Evolutionary conservation across 2,113 vertebrate species (phyloP), one percentile per base, ranked within the genome.

Genomic region (Pomatostomus ruficeps): DNA sequence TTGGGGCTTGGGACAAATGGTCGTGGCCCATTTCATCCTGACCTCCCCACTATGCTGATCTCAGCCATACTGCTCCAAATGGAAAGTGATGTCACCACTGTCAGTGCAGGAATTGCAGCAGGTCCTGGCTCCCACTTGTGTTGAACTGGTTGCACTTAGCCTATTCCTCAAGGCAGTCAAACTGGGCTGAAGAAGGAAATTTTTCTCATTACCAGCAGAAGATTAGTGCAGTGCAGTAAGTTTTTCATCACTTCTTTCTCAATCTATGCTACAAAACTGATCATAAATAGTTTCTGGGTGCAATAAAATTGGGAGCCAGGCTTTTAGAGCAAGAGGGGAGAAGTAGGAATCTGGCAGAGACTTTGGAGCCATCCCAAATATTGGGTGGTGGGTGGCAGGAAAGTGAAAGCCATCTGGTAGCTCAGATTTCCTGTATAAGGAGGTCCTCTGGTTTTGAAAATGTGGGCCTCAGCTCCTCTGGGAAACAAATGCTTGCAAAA

Each of bases 341-440:
- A 93, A 96, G 51, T 42, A 59, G 36, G 94, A 95, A 97, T 96
- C 92, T 96, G 96, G 94, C 95, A 96, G 82, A 5, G 4, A 48
- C 65, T 91, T 95, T 96, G 95, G 94, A 96, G 92, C 55, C 46
- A 83, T 97, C 94, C 96, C 96, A 96, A 95, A 95, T 96, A 96
- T 94, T 95, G 89, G 92, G 89, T 95, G 66, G 92, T 96, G 93
- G 94, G 87, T 95, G 94, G 93, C 89, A 93, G 66, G 84, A 84
- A 96, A 97, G 83, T 72, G 70, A 93, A 95, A 95, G 72, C 95
- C 87, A 96, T 95, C 96, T 96, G 95, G 92, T 92, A 71, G 90
- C 88, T 97, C 95, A 96, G 75, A 96, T 97, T 96, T 95, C 93
- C 92, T 91, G 93, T 96, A 35, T 93, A 88, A 94, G 93, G 93